A percentile compares a stretch with the other conserved stretches of the same genome.
Conservation (phyloP, 2,113 vertebrate species). For the Octodon degus region DNA sequence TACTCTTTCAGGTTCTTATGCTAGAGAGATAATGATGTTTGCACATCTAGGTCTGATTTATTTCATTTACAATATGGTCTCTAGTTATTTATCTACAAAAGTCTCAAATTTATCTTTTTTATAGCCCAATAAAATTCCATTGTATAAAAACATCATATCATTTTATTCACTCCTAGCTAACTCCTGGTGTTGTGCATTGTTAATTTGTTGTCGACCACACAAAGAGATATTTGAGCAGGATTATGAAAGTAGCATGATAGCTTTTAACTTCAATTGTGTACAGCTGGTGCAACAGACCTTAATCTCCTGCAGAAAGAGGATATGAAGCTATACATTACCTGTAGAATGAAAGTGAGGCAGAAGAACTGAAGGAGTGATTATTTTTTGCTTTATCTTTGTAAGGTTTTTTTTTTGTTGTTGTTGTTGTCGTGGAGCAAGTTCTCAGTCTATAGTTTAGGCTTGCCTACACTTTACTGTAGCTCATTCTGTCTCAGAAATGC, state of each 20-base stretch:
- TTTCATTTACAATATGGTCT: too few relatives aligned
- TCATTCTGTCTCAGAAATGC: background rate
- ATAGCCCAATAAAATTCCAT: too few relatives aligned
- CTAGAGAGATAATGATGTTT: too few relatives aligned
- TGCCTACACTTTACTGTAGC: background rate
- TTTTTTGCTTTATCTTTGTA: background rate
- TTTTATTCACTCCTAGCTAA: background rate
- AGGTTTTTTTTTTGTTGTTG: too few relatives aligned
- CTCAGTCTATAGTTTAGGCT: background rate
- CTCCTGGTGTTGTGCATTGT: background rate
- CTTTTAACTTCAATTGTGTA: background rate
- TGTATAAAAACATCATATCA: too few relatives aligned
- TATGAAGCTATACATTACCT: background rate
- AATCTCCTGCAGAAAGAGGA: background rate
- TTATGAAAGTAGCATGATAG: background rate
- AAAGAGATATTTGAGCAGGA: background rate
- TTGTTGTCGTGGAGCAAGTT: background rate
- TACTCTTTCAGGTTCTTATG: too few relatives aligned
- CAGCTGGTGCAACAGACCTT: background rate
- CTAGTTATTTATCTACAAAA: too few relatives aligned
- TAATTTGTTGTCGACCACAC: background rate
- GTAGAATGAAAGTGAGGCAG: background rate
- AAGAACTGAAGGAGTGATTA: rapidly evolving
- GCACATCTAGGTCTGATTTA: too few relatives aligned
- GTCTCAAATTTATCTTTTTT: too few relatives aligned